Evolutionary conservation across 2,888 invertebrate species (phyloP).

Genomic region (Lomographa bimaculata): DNA sequence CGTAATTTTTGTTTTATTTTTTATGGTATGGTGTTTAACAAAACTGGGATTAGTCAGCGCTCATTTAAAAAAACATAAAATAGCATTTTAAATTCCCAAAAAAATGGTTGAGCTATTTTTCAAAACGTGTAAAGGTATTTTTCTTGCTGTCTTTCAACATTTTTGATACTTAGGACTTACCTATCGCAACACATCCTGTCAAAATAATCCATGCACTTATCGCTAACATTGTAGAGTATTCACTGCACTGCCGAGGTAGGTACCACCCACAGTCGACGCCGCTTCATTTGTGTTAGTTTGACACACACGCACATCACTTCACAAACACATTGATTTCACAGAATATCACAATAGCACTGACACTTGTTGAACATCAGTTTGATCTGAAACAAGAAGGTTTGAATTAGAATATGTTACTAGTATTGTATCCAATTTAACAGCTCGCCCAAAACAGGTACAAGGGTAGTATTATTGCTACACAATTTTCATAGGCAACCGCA

Average conservation of each 20-base stretch:
- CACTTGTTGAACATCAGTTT: constrained; percentile 9
- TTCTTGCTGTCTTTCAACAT: too few species aligned
- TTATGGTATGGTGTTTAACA: too few species aligned
- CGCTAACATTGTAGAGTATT: constrained; percentile 49
- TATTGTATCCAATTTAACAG: too few species aligned
- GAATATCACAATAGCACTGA: constrained; percentile 25
- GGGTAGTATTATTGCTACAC: too few species aligned
- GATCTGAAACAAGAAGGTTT: constrained; percentile 34
- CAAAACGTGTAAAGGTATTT: background rate
- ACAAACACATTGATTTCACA: constrained; percentile 37
- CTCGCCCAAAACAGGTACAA: too few species aligned
- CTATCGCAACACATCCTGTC: constrained; percentile 54
- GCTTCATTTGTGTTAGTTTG: constrained; percentile 69
- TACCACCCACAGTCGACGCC: constrained; percentile 51
- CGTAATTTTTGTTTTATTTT: too few species aligned
- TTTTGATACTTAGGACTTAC: constrained; percentile 53
- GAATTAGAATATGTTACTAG: too few species aligned
- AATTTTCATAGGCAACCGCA: too few species aligned
- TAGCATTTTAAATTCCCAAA: too few species aligned
- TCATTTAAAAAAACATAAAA: too few species aligned
- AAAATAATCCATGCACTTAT: constrained; percentile 46
- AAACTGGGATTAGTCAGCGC: too few species aligned
- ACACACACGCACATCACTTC: constrained; percentile 53
- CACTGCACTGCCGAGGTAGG: constrained; percentile 51
- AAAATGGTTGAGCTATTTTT: too few species aligned